phyloP scores from a whole-genome alignment of 2,113 vertebrate genomes.

The Lophochroa leadbeateri region DNA sequence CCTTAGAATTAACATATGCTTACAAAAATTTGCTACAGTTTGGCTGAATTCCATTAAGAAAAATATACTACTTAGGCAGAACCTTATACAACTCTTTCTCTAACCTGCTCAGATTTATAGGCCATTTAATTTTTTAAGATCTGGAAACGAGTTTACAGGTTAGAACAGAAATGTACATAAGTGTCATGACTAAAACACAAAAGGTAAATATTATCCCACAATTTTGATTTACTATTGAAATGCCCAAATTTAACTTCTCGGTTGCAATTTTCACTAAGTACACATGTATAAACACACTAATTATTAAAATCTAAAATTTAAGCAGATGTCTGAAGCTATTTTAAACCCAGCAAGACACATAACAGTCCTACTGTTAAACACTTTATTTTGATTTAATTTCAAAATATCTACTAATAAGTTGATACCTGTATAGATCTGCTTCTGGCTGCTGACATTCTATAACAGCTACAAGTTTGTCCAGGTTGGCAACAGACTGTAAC shows the following conservation, averaged over 20 bases:
- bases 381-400: neutral
- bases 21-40: neutral
- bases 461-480: slow-evolving; percentile 90
- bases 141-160: neutral
- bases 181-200: neutral
- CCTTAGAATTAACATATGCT: neutral
- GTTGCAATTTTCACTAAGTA: neutral
- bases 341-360: neutral
- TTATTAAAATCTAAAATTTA: neutral
- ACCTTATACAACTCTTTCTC: neutral
- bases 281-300: neutral
- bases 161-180: neutral
- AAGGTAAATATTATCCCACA: neutral
- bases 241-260: neutral
- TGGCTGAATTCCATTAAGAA: neutral
- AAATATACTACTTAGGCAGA: neutral
- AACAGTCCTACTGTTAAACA: neutral
- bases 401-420: neutral
- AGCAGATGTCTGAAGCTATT: neutral
- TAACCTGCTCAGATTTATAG: neutral
- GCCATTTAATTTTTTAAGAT: neutral
- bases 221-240: neutral
- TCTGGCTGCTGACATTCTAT: slow-evolving; percentile 97
- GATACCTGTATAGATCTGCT: slow-evolving; percentile 93
- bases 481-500: slow-evolving; percentile 87